Evolutionary conservation across 2,888 invertebrate species (phyloP).

Genomic region (Tenthredo livida): DNA sequence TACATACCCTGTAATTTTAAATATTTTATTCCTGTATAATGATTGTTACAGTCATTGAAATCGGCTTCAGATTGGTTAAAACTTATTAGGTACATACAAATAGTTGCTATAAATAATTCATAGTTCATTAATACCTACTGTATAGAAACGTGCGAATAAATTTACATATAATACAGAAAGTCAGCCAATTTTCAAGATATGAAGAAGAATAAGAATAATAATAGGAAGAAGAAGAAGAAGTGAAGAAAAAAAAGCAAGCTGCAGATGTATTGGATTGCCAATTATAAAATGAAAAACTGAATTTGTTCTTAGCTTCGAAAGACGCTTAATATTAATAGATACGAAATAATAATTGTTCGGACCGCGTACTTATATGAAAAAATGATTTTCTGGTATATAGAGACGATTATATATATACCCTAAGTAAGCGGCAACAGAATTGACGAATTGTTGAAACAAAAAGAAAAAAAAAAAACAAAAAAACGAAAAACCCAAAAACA

Average conservation of each 20-base stretch:
- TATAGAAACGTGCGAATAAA: not conserved
- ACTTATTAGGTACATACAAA: not conserved
- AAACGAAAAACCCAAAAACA: slow-evolving; percentile 48
- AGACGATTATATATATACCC: not conserved
- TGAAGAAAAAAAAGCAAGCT: not conserved
- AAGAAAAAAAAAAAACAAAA: slow-evolving; percentile 54
- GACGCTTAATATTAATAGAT: not conserved
- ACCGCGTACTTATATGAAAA: not conserved
- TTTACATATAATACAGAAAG: not conserved
- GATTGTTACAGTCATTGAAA: not conserved
- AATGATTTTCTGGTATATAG: slow-evolving; percentile 49
- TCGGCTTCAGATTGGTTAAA: slow-evolving; percentile 9
- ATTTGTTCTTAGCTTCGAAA: slow-evolving; percentile 13
- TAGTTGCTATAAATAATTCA: not conserved
- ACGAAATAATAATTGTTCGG: slow-evolving; percentile 6
- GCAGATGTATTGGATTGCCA: slow-evolving; percentile 23
- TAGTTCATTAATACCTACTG: slow-evolving; percentile 4
- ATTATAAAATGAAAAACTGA: slow-evolving; percentile 18
- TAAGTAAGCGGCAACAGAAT: not conserved
- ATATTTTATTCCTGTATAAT: not conserved
- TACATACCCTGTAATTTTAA: not conserved
- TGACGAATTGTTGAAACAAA: slow-evolving; percentile 1
- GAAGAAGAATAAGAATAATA: not conserved
- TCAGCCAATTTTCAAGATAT: not conserved
- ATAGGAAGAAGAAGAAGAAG: not conserved